Base-by-base conservation (phyloP, 1,140 invertebrate genomes). In the Yoshiicerus persimilis region DNA sequence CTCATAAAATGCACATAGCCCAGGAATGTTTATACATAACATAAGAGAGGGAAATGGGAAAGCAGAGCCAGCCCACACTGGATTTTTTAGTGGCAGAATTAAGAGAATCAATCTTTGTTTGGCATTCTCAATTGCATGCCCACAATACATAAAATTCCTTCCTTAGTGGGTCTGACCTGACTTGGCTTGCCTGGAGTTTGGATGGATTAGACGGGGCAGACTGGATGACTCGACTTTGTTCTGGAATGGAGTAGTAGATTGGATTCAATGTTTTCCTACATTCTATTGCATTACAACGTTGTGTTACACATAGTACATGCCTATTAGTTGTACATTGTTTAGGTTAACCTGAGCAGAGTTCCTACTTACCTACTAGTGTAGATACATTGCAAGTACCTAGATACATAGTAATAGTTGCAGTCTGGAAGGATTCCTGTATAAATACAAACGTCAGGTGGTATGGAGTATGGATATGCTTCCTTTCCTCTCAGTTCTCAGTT, bases 51-150 rank as follows among this genome's bases (percentile, higher is more conserved):
- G 75, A 80, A 38, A 25, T n/a, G 75, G 32, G 32, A 32, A 80
- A 80, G 75, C 30, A 56, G 47, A 56, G 47, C 5, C 75, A 80
- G 75, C 75, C 75, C 75, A 80, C 75, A 80, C 75, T 80, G 75
- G 75, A 80, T 80, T 80, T 80, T 80, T 80, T 80, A 80, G 75
- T 80, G 75, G 75, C 75, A 80, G 75, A 80, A 80, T 80, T 80
- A 80, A 80, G 75, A 32, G 75, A 80, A 80, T 80, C 75, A 80
- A 80, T 80, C 75, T 80, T 80, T 80, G 75, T 80, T 80, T 80
- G 75, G 75, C 75, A 80, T 80, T 80, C 75, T 80, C 75, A 80
- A 80, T 80, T 80, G 75, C 75, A 80, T 80, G 75, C 75, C 75
- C 75, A 80, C 75, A 80, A 38, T 32, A 80, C 75, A 80, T 80